Evolutionary conservation across 2,113 vertebrate species (phyloP).

Genomic region (Dasyurus viverrinus): DNA sequence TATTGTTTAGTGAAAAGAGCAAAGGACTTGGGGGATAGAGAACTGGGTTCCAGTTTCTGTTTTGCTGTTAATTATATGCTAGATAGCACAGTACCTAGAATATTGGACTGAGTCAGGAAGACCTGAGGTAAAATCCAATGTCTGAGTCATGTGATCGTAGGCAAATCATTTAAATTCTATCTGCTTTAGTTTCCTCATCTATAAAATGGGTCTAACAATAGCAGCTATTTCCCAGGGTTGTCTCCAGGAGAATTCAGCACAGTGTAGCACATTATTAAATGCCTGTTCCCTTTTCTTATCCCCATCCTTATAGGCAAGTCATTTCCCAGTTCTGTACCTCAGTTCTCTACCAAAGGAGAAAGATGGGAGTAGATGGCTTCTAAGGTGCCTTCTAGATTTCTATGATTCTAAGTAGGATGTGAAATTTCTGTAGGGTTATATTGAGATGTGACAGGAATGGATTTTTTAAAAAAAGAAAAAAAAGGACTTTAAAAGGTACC

Average conservation of each 20-base stretch:
- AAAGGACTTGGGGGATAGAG: not conserved
- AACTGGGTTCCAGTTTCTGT: not conserved
- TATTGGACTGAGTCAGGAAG: not conserved
- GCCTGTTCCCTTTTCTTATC: not conserved
- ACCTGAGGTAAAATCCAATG: not conserved
- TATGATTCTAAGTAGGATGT: slow-evolving; percentile 47
- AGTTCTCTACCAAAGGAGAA: slow-evolving; percentile 22
- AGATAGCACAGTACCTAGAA: not conserved
- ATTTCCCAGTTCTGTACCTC: not conserved
- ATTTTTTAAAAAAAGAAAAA: slow-evolving; percentile 25
- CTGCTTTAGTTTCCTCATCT: not conserved
- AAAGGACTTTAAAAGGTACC: slow-evolving; percentile 55
- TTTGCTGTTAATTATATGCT: not conserved
- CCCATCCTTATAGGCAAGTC: not conserved
- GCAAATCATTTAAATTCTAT: not conserved
- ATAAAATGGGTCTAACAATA: not conserved
- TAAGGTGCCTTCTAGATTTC: slow-evolving; percentile 45
- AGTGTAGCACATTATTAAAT: not conserved
- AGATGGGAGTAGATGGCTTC: slow-evolving; percentile 21
- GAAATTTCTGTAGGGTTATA: slow-evolving; percentile 52
- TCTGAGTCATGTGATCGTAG: not conserved
- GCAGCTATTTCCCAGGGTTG: not conserved
- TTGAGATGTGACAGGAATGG: slow-evolving; percentile 58
- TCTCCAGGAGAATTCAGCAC: not conserved
- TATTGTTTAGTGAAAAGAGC: not conserved